A percentile compares a stretch with the other conserved stretches of the same genome.
These are phyloP conservation scores for Acrobasis suavella DNA, from an alignment of 2,888 invertebrate genomes.

Conservation along the genomic window DNA sequence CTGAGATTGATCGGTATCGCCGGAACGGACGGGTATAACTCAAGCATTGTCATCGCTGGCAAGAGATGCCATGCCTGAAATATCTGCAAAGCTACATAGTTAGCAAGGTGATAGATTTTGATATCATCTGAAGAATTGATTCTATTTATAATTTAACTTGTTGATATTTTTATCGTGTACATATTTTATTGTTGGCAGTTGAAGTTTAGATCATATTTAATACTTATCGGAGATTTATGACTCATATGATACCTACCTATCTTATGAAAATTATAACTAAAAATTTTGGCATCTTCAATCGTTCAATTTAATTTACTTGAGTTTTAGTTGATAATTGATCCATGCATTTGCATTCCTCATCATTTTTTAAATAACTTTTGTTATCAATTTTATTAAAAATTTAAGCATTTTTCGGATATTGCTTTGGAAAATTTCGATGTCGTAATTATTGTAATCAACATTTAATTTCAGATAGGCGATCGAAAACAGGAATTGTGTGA, in stretches of 20 bases:
- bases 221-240: too few relatives aligned
- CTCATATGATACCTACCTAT: too few relatives aligned
- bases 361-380: too few relatives aligned
- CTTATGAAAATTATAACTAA: too few relatives aligned
- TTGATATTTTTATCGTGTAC: slow-evolving; percentile 12
- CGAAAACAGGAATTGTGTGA: slow-evolving; percentile 1
- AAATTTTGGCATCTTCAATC: too few relatives aligned
- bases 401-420: too few relatives aligned
- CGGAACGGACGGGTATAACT: slow-evolving; percentile 53
- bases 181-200: neutral
- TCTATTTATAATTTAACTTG: slow-evolving; percentile 23
- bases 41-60: slow-evolving; percentile 63
- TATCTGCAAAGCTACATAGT: slow-evolving; percentile 53
- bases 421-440: too few relatives aligned
- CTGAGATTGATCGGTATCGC: slow-evolving; percentile 65
- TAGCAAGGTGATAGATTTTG: slow-evolving; percentile 58
- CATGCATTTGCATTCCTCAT: too few relatives aligned
- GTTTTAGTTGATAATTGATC: too few relatives aligned
- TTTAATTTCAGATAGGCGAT: neutral
- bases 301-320: too few relatives aligned
- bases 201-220: too few relatives aligned
- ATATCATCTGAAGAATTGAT: slow-evolving; percentile 29
- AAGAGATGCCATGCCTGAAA: slow-evolving; percentile 39
- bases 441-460: neutral
- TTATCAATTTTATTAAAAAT: too few relatives aligned